A percentile compares a stretch with the other conserved stretches of the same genome.
Evolutionary conservation across 2,797 vertebrate species (phyloP).

Genomic region (Pangasius mekongensis): DNA sequence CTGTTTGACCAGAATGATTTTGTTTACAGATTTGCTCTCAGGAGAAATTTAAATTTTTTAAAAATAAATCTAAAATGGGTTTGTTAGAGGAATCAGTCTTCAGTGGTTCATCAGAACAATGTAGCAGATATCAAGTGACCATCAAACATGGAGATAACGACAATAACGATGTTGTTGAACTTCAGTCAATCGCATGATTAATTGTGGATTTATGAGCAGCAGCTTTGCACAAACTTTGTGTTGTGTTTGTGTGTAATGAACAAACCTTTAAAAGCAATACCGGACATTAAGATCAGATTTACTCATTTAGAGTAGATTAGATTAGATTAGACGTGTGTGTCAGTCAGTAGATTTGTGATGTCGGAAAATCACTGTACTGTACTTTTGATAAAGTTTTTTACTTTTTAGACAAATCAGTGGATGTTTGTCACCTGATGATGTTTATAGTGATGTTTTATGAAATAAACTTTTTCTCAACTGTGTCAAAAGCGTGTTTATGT

Average conservation of each 20-base stretch:
- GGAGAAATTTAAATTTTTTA: not conserved
- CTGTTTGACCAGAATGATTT: not conserved
- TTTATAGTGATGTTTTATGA: slow-evolving; percentile 50
- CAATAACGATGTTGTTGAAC: not conserved
- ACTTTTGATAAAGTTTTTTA: slow-evolving; percentile 57
- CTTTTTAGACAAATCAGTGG: not conserved
- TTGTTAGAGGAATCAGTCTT: not conserved
- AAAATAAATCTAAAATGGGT: not conserved
- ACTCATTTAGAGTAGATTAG: not conserved
- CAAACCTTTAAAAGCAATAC: slow-evolving; percentile 34
- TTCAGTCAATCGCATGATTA: not conserved
- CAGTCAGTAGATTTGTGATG: slow-evolving; percentile 20
- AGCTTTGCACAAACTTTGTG: slow-evolving; percentile 34
- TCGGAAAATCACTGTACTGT: slow-evolving; percentile 59
- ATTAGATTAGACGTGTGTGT: not conserved
- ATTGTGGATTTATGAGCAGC: not conserved
- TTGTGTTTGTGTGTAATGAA: slow-evolving; percentile 10
- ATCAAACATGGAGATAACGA: not conserved
- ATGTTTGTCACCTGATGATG: slow-evolving; percentile 32
- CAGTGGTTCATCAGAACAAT: not conserved
- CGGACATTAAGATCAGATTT: slow-evolving; percentile 28
- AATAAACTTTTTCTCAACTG: slow-evolving; percentile 47
- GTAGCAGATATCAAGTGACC: not conserved
- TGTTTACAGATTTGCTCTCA: slow-evolving; percentile 7
- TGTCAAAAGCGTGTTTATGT: not conserved